A percentile compares a stretch with the other conserved stretches of the same genome.
These are phyloP conservation scores for Calephelis virginiensis DNA, from an alignment of 1,140 invertebrate genomes.

Conservation along the genomic window DNA sequence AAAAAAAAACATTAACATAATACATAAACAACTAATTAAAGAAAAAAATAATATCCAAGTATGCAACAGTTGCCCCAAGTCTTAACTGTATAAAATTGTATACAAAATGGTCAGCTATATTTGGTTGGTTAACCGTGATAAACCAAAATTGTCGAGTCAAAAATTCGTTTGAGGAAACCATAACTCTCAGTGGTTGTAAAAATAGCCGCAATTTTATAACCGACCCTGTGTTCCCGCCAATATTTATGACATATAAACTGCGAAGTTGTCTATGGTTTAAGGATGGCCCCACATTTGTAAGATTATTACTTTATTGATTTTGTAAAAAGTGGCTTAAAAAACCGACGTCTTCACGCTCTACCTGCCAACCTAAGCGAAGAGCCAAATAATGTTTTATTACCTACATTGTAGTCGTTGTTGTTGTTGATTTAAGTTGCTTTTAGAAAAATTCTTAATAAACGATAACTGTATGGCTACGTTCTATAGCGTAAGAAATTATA, in stretches of 20 bases:
- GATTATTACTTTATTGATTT: no score
- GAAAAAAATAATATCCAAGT: neutral
- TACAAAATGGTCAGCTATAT: neutral
- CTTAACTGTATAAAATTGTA: neutral
- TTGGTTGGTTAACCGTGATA: neutral
- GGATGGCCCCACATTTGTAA: neutral
- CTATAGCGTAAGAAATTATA: no score
- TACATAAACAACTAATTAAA: neutral
- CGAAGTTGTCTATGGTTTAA: conserved; percentile 8
- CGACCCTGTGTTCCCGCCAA: conserved; percentile 32
- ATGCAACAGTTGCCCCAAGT: neutral
- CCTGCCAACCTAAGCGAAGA: no score
- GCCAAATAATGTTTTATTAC: no score
- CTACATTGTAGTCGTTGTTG: no score
- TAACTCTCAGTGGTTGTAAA: conserved; percentile 29
- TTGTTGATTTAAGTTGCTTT: no score
- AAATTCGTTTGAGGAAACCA: conserved; percentile 4
- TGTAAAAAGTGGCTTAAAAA: no score
- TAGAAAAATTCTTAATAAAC: no score
- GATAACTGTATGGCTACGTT: no score
- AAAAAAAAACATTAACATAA: no score
- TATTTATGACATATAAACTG: conserved; percentile 29
- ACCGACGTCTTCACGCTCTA: no score
- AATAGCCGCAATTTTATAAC: conserved; percentile 31
- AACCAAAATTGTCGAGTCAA: conserved; percentile 7